Percentiles rank a stretch among this genome's conserved stretches.
These are phyloP conservation scores for Umimayanthus kanabou DNA, from an alignment of 92 coral and sea anemone species.

Conservation along the genomic window DNA sequence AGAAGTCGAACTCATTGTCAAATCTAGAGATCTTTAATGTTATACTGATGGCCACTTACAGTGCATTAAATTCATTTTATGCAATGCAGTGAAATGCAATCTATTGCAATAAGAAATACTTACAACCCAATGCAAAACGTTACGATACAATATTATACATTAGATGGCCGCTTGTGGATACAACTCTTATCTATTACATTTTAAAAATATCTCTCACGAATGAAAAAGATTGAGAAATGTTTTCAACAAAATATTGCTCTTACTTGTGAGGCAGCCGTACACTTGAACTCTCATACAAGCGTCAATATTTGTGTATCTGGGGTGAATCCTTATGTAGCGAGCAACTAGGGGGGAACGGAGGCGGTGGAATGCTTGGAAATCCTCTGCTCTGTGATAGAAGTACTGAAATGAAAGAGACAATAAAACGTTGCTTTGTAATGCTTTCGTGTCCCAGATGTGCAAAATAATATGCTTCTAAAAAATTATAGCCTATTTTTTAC, in stretches of 20 bases:
- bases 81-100: too few relatives aligned
- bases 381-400: slow-evolving; percentile 18
- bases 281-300: slow-evolving; percentile 26
- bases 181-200: not conserved
- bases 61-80: too few relatives aligned
- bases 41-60: too few relatives aligned
- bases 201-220: too few relatives aligned
- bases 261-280: slow-evolving; percentile 41
- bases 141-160: too few relatives aligned
- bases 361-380: slow-evolving; percentile 11
- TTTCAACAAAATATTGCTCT: not conserved
- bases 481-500: not conserved
- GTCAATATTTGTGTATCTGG: slow-evolving; percentile 16
- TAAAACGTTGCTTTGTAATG: not conserved
- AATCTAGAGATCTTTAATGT: too few relatives aligned
- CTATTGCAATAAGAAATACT: too few relatives aligned
- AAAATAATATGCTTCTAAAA: not conserved
- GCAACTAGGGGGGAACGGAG: slow-evolving; percentile 1
- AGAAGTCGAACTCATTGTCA: too few relatives aligned
- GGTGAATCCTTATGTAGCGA: slow-evolving; percentile 4
- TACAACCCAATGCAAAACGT: too few relatives aligned
- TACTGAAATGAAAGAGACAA: slow-evolving; percentile 5
- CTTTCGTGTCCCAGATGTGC: not conserved
- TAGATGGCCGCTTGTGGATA: not conserved
- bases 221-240: not conserved